Base-by-base conservation (phyloP, 2,113 vertebrate genomes). In the Psilopogon haemacephalus region DNA sequence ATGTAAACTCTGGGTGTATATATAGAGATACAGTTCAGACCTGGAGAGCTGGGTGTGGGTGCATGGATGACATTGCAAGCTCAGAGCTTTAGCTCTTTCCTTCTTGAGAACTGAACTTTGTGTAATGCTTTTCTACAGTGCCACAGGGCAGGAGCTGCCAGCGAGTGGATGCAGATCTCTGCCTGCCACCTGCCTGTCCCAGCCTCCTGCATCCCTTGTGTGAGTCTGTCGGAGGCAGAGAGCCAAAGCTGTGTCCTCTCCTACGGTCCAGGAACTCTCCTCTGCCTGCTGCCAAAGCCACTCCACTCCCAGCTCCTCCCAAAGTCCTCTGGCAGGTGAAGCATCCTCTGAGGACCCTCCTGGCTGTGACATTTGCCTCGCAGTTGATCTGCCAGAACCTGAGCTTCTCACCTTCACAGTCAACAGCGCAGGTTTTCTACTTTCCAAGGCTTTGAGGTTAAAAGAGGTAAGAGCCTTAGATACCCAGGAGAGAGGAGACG, bases 391-490 rank as follows among this genome's bases (percentile, higher is more conserved):
- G 32, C 84, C 52, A 42, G 81, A 56, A 6, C 67, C 69, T 33
- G 26, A 84, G 42, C 65, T 64, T 37, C 50, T 54, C 74, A 70
- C 52, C 93, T 74, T 27, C 64, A 8, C 68, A 55, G 67, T 33
- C 84, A 50, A 15, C 27, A 0, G 3, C 20, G 0, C 80, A 17
- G 54, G 40, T 14, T 70, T 78, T 86, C 42, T 6, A 0, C 65
- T 78, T 38, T 35, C 69, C 80, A 30, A 28, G 77, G n/a, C 38
- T 0, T 33, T 9, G 54, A 63, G 55, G 70, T 84, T 68, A 37
- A 26, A 60, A 69, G 81, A 96, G 95, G 94, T 95, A 90, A 94
- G 94, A 88, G 76, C 83, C 69, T 70, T n/a, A 8, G 70, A 26
- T 12, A 9, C n/a, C 33, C 2, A n/a, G 80, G 56, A 52, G 10